Conservation (phyloP, 2,888 invertebrate genomes). For the Ypsolopha scabrella region DNA sequence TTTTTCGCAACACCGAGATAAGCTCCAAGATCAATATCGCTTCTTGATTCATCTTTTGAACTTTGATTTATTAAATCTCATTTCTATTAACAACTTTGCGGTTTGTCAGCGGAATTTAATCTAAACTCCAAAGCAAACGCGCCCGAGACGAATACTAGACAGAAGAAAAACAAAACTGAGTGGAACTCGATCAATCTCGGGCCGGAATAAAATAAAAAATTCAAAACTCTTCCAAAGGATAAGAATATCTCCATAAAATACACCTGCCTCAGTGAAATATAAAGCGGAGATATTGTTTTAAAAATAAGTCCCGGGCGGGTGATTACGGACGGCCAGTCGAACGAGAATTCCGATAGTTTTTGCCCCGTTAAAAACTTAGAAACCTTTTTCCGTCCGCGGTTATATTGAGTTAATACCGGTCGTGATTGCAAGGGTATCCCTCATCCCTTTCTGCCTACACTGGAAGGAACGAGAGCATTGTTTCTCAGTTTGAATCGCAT, state of each 20-base stretch:
- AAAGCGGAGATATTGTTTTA: slow-evolving; percentile 62
- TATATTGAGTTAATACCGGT: slow-evolving; percentile 66
- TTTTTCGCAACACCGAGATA: slow-evolving; percentile 18
- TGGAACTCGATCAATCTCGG: slow-evolving; percentile 44
- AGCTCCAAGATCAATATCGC: neutral
- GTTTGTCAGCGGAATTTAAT: slow-evolving; percentile 34
- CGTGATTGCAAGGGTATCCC: slow-evolving; percentile 55
- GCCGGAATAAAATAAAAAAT: slow-evolving; percentile 41
- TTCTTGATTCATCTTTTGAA: slow-evolving; percentile 3
- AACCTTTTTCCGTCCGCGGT: slow-evolving; percentile 50
- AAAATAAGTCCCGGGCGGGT: slow-evolving; percentile 52
- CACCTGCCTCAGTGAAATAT: slow-evolving; percentile 59
- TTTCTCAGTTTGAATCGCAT: slow-evolving; percentile 62
- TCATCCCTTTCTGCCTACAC: slow-evolving; percentile 25
- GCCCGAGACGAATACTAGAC: slow-evolving; percentile 52
- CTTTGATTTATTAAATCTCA: slow-evolving; percentile 2
- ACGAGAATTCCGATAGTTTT: slow-evolving; percentile 66
- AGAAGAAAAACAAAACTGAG: slow-evolving; percentile 58
- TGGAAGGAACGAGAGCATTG: slow-evolving; percentile 37
- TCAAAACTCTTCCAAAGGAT: slow-evolving; percentile 41
- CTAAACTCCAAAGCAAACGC: slow-evolving; percentile 54
- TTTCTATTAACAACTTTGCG: slow-evolving; percentile 3
- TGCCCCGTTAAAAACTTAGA: slow-evolving; percentile 66
- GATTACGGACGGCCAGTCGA: slow-evolving; percentile 54
- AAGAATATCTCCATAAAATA: slow-evolving; percentile 48